These are phyloP conservation scores for Girardia tigrina DNA, from an alignment of 2,888 invertebrate species.

Conservation along the genomic window DNA sequence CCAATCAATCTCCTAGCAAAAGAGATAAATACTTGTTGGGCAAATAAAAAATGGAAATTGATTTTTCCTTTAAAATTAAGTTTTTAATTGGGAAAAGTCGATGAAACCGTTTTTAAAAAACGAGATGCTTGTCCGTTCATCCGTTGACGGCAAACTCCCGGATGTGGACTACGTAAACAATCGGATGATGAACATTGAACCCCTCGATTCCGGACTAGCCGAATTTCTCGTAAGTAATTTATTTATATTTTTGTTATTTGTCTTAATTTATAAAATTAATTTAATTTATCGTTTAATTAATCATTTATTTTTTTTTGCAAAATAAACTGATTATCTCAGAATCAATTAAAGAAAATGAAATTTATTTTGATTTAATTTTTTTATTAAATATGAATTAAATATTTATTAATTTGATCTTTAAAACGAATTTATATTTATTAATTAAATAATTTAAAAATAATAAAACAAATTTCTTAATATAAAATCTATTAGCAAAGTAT, in stretches of 20 bases:
- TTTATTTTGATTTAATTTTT: too few relatives aligned
- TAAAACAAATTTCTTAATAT: too few relatives aligned
- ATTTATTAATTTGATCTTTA: too few relatives aligned
- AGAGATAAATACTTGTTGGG: neutral
- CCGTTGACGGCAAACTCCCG: neutral
- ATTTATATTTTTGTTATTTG: neutral
- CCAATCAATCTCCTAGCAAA: neutral
- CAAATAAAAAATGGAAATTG: neutral
- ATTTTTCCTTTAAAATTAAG: neutral
- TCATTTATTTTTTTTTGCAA: neutral
- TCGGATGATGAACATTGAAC: neutral
- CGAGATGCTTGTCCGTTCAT: neutral
- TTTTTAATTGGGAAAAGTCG: neutral
- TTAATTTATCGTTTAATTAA: neutral
- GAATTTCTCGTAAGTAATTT: neutral
- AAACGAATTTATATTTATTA: too few relatives aligned
- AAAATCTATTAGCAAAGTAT: too few relatives aligned
- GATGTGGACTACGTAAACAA: slow-evolving; percentile 1
- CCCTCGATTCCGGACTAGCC: neutral
- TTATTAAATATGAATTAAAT: too few relatives aligned
- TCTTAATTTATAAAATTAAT: neutral
- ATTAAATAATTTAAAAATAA: too few relatives aligned
- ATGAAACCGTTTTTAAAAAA: slow-evolving; percentile 6
- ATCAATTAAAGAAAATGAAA: too few relatives aligned
- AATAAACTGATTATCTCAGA: too few relatives aligned